A percentile compares a stretch with the other conserved stretches of the same genome.
These are phyloP conservation scores for Dorcus parallelipipedus DNA, from an alignment of 2,888 invertebrate genomes.

Conservation along the genomic window DNA sequence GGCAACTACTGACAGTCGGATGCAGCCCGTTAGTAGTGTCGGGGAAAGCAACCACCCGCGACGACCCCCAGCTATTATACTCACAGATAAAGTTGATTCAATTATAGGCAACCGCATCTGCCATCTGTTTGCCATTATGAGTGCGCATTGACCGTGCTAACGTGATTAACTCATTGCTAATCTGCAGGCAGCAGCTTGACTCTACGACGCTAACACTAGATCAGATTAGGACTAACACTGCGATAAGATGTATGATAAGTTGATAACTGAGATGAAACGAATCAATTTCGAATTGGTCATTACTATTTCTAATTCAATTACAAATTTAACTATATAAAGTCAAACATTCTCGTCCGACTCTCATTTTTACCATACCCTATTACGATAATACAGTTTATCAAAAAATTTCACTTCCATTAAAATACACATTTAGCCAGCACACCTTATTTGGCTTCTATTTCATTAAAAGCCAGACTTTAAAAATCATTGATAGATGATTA, in stretches of 20 bases:
- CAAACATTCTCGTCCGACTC: too few species aligned
- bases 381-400: too few species aligned
- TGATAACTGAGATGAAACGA: slow-evolving; percentile 25
- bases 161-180: slow-evolving; percentile 48
- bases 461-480: too few species aligned
- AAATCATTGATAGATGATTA: too few species aligned
- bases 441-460: too few species aligned
- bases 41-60: slow-evolving; percentile 42
- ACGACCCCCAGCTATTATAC: slow-evolving; percentile 47
- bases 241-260: slow-evolving; percentile 21
- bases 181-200: slow-evolving; percentile 39
- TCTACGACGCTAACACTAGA: slow-evolving; percentile 21
- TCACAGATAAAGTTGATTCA: slow-evolving; percentile 52
- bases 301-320: too few species aligned
- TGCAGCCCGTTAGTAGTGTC: slow-evolving; percentile 32
- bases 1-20: slow-evolving; percentile 32
- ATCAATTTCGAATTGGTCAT: slow-evolving; percentile 19
- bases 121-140: slow-evolving; percentile 51
- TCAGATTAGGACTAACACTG: slow-evolving; percentile 22
- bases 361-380: too few species aligned
- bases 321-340: too few species aligned
- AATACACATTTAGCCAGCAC: too few species aligned
- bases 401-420: too few species aligned
- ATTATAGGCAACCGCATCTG: slow-evolving; percentile 51
- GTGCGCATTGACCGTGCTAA: slow-evolving; percentile 46